A percentile compares a stretch with the other conserved stretches of the same genome.
Evolutionary conservation across 2,797 vertebrate genomes (phyloP).

Genomic region (Muscicapa striata): DNA sequence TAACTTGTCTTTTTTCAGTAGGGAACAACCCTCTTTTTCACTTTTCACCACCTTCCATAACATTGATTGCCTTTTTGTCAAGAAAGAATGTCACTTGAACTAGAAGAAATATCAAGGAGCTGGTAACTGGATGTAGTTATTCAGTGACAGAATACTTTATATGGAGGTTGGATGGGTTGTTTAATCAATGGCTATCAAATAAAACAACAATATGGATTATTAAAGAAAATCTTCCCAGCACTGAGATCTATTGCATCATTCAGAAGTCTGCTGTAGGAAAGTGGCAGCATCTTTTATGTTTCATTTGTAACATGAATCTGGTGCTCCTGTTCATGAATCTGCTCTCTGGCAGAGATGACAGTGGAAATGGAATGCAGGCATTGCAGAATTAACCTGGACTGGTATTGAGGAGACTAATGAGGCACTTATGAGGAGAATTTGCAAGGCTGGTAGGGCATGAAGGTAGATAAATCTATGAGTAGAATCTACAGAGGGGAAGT

Average conservation of each 20-base stretch:
- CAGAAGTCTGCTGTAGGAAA: background rate
- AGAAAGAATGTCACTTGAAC: background rate
- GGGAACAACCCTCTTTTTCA: conserved; percentile 24
- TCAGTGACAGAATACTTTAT: background rate
- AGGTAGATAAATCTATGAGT: background rate
- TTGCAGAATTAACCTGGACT: background rate
- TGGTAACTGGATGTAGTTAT: background rate
- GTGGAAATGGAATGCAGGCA: background rate
- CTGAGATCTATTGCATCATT: background rate
- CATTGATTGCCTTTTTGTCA: conserved; percentile 10
- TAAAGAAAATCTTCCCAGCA: background rate
- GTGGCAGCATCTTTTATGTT: background rate
- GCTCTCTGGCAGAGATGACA: background rate
- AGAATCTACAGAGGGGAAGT: background rate
- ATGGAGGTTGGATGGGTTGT: background rate
- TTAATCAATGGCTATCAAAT: background rate
- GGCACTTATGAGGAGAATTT: background rate
- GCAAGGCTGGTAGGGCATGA: too few relatives aligned
- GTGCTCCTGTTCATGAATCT: background rate
- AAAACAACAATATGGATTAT: background rate
- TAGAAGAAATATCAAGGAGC: background rate
- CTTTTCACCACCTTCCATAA: conserved; percentile 1
- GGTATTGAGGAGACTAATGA: background rate
- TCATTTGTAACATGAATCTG: background rate
- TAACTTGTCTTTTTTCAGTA: conserved; percentile 57